Evolutionary conservation across 2,888 invertebrate species (phyloP).

Genomic region (Alviniconcha strummeri): DNA sequence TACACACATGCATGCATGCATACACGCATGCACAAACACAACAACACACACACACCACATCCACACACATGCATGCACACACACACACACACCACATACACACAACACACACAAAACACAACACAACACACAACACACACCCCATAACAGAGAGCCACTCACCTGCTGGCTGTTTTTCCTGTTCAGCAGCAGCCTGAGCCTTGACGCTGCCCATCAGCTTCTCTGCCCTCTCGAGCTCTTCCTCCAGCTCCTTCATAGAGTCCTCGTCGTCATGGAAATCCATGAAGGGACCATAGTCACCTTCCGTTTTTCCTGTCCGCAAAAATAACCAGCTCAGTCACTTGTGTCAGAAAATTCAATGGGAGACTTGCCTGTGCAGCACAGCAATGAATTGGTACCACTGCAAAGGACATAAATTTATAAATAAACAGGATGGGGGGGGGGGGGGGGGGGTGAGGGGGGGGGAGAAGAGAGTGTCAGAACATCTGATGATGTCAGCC

Average conservation of each 20-base stretch:
- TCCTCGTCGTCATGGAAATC: constrained; percentile 63
- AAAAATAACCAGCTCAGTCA: background rate
- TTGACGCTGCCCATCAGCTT: constrained; percentile 44
- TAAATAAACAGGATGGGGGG: no score
- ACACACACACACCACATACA: background rate
- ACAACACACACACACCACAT: background rate
- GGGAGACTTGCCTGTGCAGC: background rate
- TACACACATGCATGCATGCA: background rate
- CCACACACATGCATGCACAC: background rate
- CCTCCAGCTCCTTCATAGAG: constrained; percentile 40
- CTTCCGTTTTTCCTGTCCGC: constrained; percentile 10
- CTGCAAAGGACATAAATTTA: background rate
- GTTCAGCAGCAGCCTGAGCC: constrained; percentile 1
- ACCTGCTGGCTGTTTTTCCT: constrained; percentile 19
- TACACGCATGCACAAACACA: background rate
- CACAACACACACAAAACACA: background rate
- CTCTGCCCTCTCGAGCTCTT: constrained; percentile 54
- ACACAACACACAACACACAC: background rate
- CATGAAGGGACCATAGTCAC: constrained; percentile 56
- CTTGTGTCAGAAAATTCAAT: no score
- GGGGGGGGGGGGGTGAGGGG: no score
- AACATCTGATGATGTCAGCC: no score
- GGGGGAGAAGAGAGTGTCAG: no score
- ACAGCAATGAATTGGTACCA: background rate
- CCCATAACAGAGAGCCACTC: background rate